Evolutionary conservation across 2,113 vertebrate genomes (phyloP).

Genomic region (Notiomystis cincta): DNA sequence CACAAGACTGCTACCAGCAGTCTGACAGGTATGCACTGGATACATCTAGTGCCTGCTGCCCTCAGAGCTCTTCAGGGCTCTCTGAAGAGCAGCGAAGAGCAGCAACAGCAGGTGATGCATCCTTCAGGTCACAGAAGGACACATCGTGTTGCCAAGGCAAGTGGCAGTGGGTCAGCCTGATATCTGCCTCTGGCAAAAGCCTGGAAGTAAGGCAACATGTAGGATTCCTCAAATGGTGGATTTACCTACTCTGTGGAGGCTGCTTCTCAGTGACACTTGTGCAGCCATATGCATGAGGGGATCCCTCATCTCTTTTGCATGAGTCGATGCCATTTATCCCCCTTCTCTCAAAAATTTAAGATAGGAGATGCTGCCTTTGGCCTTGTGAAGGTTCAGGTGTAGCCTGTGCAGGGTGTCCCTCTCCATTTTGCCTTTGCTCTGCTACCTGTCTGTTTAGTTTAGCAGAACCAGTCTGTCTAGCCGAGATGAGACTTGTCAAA

Average conservation of each 20-base stretch:
- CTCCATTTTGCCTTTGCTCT: not conserved
- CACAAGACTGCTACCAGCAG: not conserved
- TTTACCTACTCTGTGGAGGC: not conserved
- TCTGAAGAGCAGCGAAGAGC: rapidly evolving
- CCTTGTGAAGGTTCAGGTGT: not conserved
- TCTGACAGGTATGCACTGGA: rapidly evolving
- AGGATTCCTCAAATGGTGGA: not conserved
- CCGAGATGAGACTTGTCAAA: not conserved
- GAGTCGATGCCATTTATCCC: not conserved
- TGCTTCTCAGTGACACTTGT: not conserved
- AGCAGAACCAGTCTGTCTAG: not conserved
- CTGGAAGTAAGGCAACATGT: not conserved
- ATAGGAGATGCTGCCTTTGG: not conserved
- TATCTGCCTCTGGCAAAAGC: not conserved
- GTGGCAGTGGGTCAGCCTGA: not conserved
- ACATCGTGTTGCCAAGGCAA: not conserved
- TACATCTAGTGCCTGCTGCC: not conserved
- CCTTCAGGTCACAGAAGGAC: not conserved
- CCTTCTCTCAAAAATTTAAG: not conserved
- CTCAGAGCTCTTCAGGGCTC: not conserved
- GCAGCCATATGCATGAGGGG: not conserved
- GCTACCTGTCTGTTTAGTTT: not conserved
- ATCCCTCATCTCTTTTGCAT: not conserved
- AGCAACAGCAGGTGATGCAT: not conserved
- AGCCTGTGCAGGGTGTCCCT: not conserved